Percentiles rank a stretch among this genome's conserved stretches.
These are phyloP conservation scores for Cryptosula pallasiana DNA, from an alignment of 2,888 invertebrate species.

Conservation along the genomic window DNA sequence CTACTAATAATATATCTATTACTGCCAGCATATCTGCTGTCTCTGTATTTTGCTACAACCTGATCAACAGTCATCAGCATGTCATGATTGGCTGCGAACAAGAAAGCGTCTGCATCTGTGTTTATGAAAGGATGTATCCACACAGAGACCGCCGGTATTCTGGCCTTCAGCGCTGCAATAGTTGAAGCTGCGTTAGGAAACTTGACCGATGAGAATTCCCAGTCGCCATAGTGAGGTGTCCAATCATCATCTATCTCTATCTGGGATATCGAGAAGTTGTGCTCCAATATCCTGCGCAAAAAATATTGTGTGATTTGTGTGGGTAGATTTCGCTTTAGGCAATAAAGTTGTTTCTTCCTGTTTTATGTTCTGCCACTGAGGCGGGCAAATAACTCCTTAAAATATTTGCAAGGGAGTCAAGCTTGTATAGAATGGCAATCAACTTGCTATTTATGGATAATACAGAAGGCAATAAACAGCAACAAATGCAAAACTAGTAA, in stretches of 20 bases:
- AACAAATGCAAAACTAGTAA: too few species aligned
- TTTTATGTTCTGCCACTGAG: too few species aligned
- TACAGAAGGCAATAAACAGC: too few species aligned
- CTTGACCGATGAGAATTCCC: conserved; percentile 65
- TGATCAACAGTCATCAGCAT: conserved; percentile 1
- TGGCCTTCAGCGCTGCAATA: conserved; percentile 55
- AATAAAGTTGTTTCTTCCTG: too few species aligned
- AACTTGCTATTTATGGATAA: too few species aligned
- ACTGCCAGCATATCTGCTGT: too few species aligned
- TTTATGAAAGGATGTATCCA: conserved; percentile 59
- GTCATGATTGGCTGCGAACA: not conserved
- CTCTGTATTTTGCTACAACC: not conserved
- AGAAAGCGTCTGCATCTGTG: conserved; percentile 69
- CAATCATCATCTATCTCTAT: conserved; percentile 74
- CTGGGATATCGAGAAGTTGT: conserved; percentile 37
- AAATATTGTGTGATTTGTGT: too few species aligned
- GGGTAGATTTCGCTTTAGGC: too few species aligned
- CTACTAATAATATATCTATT: too few species aligned
- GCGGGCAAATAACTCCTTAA: too few species aligned
- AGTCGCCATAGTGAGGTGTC: conserved; percentile 81
- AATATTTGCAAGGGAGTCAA: too few species aligned
- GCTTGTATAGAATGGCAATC: too few species aligned
- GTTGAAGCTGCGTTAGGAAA: conserved; percentile 66
- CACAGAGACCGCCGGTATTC: conserved; percentile 70
- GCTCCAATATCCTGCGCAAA: conserved; percentile 32